Percentiles rank a stretch among this genome's conserved stretches.
These are phyloP conservation scores for Oryctes rhinoceros DNA, from an alignment of 1,140 invertebrate species.

Conservation along the genomic window DNA sequence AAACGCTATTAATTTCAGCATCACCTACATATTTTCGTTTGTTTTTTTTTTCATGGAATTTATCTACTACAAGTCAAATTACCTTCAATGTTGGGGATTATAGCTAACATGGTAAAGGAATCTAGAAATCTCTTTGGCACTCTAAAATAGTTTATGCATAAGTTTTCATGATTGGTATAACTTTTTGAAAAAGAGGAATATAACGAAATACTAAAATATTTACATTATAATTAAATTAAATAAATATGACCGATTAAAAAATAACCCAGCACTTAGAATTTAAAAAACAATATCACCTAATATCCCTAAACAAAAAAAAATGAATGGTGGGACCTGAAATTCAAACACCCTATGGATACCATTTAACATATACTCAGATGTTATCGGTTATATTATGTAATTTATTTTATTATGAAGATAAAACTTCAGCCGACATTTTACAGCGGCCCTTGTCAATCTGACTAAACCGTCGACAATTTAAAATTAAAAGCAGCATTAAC, in stretches of 20 bases:
- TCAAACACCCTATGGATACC: constrained; percentile 33
- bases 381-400: constrained; percentile 26
- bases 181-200: background rate
- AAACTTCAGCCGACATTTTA: constrained; percentile 34
- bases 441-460: constrained; percentile 30
- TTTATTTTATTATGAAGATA: constrained; percentile 34
- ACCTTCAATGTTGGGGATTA: too few relatives aligned
- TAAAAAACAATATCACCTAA: background rate
- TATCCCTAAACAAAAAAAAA: background rate
- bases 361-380: constrained; percentile 17
- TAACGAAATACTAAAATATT: constrained; percentile 12
- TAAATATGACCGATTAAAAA: background rate
- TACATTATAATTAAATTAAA: background rate
- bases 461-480: constrained; percentile 50
- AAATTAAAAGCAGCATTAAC: constrained; percentile 55
- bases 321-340: constrained; percentile 25
- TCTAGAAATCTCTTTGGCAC: too few relatives aligned
- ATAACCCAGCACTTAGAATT: background rate
- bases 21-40: too few relatives aligned
- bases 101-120: too few relatives aligned
- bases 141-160: too few relatives aligned
- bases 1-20: too few relatives aligned
- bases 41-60: too few relatives aligned
- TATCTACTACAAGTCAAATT: too few relatives aligned
- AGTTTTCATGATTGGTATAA: too few relatives aligned